Conservation (phyloP, 2,797 vertebrate species). For the Acropternis orthonyx region DNA sequence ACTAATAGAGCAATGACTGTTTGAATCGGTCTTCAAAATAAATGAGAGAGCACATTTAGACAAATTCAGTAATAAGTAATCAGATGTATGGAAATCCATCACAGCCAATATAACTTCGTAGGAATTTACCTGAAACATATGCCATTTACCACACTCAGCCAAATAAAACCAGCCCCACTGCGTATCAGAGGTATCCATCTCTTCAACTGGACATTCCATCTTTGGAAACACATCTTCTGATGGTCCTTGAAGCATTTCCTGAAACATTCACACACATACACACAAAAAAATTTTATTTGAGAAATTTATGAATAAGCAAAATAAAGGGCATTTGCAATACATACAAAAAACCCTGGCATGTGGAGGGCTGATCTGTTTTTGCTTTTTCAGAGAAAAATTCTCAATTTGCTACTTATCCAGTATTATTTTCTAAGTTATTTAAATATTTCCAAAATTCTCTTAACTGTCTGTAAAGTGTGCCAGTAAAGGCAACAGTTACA, state of each 20-base stretch:
- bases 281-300: neutral
- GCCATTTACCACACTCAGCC: constrained; percentile 97
- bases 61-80: neutral
- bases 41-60: constrained; percentile 7
- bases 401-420: neutral
- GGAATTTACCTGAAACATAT: constrained; percentile 92
- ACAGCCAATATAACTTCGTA: neutral
- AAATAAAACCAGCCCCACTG: constrained; percentile 98
- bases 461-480: neutral
- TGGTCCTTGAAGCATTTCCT: constrained; percentile 73
- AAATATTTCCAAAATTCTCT: neutral
- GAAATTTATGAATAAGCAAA: neutral
- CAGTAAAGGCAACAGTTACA: neutral
- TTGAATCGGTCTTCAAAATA: constrained; percentile 86
- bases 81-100: neutral
- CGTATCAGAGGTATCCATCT: constrained; percentile 94
- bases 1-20: constrained; percentile 88
- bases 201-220: constrained; percentile 73
- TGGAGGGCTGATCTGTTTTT: neutral
- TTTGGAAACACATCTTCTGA: constrained; percentile 58
- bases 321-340: neutral
- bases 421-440: neutral
- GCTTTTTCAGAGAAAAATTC: neutral
- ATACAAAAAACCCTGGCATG: neutral
- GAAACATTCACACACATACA: constrained; percentile 18